These are phyloP conservation scores for Mechanitis mazaeus DNA, from an alignment of 2,888 invertebrate species.

Conservation along the genomic window DNA sequence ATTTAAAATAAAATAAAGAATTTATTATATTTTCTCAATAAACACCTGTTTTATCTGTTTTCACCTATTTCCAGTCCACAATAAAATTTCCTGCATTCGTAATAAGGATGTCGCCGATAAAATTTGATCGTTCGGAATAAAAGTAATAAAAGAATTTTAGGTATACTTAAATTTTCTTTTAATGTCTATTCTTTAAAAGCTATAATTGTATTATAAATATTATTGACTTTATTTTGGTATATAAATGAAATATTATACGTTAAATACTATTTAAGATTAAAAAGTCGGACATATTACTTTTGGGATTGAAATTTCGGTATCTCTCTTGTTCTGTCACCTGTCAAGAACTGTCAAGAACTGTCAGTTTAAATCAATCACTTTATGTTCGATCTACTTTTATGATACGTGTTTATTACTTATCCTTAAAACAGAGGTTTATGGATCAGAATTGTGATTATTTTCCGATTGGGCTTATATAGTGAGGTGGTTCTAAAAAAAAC, in stretches of 20 bases:
- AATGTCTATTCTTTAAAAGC: no score
- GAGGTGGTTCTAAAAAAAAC: conserved; percentile 22
- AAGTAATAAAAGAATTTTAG: no score
- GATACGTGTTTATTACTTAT: not conserved
- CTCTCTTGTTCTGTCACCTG: conserved; percentile 32
- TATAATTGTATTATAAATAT: no score
- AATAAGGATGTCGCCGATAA: no score
- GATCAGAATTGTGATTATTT: not conserved
- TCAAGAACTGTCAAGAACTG: conserved; percentile 45
- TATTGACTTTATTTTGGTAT: conserved; percentile 16
- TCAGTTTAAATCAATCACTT: conserved; percentile 43
- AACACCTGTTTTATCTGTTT: conserved; percentile 38
- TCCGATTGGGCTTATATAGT: conserved; percentile 16
- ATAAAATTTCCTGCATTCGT: conserved; percentile 26
- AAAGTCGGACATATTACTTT: conserved; percentile 38
- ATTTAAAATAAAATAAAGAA: no score
- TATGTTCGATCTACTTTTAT: conserved; percentile 20
- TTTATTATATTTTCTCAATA: no score
- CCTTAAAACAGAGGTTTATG: conserved; percentile 17
- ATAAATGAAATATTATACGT: conserved; percentile 13
- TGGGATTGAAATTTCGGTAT: conserved; percentile 39
- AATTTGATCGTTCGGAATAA: no score
- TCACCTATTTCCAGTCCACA: conserved; percentile 34
- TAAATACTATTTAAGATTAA: conserved; percentile 17
- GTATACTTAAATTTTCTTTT: no score